Evolutionary conservation across 2,888 invertebrate species (phyloP).

Genomic region (Deilephila elpenor): DNA sequence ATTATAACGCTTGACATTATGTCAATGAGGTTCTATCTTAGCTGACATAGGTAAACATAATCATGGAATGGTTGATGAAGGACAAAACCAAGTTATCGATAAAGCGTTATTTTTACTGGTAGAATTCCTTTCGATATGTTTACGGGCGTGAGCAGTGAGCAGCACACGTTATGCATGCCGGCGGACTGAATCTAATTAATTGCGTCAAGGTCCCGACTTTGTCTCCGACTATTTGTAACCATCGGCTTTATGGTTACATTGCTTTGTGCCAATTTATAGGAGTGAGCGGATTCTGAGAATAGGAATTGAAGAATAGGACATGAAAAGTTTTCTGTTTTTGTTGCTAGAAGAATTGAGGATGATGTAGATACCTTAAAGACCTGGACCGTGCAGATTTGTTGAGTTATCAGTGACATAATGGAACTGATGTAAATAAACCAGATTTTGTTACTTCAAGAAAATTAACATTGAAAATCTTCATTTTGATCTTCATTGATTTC

Average conservation of each 20-base stretch:
- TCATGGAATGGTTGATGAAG: not conserved
- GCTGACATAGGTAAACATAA: not conserved
- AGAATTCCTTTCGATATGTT: slow-evolving; percentile 28
- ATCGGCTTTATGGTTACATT: slow-evolving; percentile 51
- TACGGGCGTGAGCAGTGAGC: slow-evolving; percentile 29
- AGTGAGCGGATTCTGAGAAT: slow-evolving; percentile 32
- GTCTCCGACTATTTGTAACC: slow-evolving; percentile 69
- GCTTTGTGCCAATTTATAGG: slow-evolving; percentile 35
- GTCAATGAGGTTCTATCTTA: not conserved
- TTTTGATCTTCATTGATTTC: no score
- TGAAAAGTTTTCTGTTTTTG: no score
- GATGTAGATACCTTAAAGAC: no score
- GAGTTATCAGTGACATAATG: no score
- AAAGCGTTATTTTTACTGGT: slow-evolving; percentile 26
- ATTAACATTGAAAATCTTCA: no score
- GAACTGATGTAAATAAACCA: no score
- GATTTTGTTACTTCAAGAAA: no score
- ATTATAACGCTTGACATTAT: not conserved
- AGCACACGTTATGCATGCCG: slow-evolving; percentile 60
- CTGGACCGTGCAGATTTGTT: no score
- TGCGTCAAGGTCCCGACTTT: slow-evolving; percentile 70
- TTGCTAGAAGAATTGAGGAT: no score
- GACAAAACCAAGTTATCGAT: slow-evolving; percentile 5
- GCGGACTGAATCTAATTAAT: slow-evolving; percentile 76
- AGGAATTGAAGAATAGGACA: not conserved